phyloP scores from a whole-genome alignment of 2,888 invertebrate genomes.

The Nomada fabriciana region DNA sequence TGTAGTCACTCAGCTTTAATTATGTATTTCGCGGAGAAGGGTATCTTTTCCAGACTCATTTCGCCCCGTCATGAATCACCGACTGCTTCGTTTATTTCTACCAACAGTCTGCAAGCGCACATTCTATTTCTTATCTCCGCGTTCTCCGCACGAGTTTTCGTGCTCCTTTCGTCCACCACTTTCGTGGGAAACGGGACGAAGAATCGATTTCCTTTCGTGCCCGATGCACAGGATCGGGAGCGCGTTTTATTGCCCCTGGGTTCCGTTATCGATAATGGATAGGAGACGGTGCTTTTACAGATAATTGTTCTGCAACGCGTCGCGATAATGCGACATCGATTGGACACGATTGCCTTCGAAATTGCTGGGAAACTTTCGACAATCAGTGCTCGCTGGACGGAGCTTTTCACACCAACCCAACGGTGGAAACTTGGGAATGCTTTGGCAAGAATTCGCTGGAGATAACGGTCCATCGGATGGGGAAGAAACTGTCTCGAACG shows the following conservation, averaged over 20 bases:
- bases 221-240: slow-evolving; percentile 30
- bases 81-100: slow-evolving; percentile 37
- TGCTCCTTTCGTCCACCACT: neutral
- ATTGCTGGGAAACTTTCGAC: slow-evolving; percentile 35
- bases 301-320: slow-evolving; percentile 46
- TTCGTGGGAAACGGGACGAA: slow-evolving; percentile 11
- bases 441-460: slow-evolving; percentile 8
- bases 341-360: slow-evolving; percentile 10
- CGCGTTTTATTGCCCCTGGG: slow-evolving; percentile 54
- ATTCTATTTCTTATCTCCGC: slow-evolving; percentile 70
- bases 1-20: slow-evolving; percentile 62
- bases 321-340: slow-evolving; percentile 30
- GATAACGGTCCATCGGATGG: neutral
- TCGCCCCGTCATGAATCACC: slow-evolving; percentile 59
- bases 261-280: slow-evolving; percentile 55
- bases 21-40: slow-evolving; percentile 68
- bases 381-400: neutral
- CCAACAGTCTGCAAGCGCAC: slow-evolving; percentile 51
- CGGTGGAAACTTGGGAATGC: neutral
- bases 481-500: neutral
- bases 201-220: slow-evolving; percentile 1
- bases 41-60: slow-evolving; percentile 43
- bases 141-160: neutral
- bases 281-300: slow-evolving; percentile 20
- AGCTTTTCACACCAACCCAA: neutral